These are phyloP conservation scores for Drosophila fuyamai DNA, from an alignment of 1,140 invertebrate genomes.

Conservation along the genomic window DNA sequence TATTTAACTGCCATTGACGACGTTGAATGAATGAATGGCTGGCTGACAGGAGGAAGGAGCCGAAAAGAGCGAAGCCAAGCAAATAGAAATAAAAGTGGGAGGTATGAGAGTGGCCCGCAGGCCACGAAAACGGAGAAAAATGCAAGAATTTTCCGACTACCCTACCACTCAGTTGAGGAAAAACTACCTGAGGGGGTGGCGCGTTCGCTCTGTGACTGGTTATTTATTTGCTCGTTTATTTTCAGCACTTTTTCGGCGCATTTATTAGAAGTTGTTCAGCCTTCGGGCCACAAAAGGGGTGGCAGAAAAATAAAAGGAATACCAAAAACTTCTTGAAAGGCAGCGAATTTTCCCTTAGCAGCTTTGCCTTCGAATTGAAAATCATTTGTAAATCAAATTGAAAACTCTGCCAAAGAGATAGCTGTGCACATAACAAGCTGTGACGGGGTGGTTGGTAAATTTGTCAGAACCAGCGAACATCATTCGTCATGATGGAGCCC, in stretches of 20 bases:
- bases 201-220: slow-evolving; percentile 32
- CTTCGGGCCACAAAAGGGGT: slow-evolving; percentile 27
- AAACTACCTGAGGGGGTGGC: slow-evolving; percentile 45
- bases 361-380: slow-evolving; percentile 44
- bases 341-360: slow-evolving; percentile 25
- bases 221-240: slow-evolving; percentile 72
- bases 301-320: slow-evolving; percentile 2
- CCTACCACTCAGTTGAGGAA: not conserved
- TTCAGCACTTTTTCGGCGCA: slow-evolving; percentile 69
- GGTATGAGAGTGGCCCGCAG: slow-evolving; percentile 22
- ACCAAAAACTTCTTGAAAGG: slow-evolving; percentile 1
- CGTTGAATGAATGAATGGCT: slow-evolving; percentile 60
- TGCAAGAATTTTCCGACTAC: slow-evolving; percentile 33
- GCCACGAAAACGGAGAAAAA: slow-evolving; percentile 58
- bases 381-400: slow-evolving; percentile 72
- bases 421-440: slow-evolving; percentile 46
- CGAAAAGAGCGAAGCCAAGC: slow-evolving; percentile 24
- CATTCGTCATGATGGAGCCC: slow-evolving; percentile 58
- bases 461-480: slow-evolving; percentile 64
- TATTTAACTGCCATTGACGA: slow-evolving; percentile 68
- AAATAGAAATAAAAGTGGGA: slow-evolving; percentile 46
- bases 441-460: slow-evolving; percentile 44
- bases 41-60: slow-evolving; percentile 26
- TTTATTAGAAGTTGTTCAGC: slow-evolving; percentile 63
- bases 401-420: slow-evolving; percentile 54